A percentile compares a stretch with the other conserved stretches of the same genome.
Evolutionary conservation across 2,888 invertebrate species (phyloP).

Genomic region (Ectemnius continuus): DNA sequence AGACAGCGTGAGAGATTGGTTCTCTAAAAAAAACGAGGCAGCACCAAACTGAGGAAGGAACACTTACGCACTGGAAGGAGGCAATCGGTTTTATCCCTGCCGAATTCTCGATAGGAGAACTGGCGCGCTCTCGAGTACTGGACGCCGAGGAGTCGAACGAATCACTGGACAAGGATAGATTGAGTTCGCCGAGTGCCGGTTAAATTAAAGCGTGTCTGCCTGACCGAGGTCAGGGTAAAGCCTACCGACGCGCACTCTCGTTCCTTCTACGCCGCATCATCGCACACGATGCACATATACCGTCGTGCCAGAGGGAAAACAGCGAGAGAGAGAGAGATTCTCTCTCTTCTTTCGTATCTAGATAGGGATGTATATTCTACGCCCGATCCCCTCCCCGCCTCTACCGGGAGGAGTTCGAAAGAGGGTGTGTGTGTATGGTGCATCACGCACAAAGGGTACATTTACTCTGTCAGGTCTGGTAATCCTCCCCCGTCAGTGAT

Average conservation of each 20-base stretch:
- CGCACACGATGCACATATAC: constrained; percentile 14
- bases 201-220: constrained; percentile 58
- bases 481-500: too few species aligned
- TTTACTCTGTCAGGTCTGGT: too few species aligned
- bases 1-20: too few species aligned
- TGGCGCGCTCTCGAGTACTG: constrained; percentile 28
- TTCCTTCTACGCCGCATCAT: constrained; percentile 50
- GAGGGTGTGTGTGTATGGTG: too few species aligned
- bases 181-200: constrained; percentile 50
- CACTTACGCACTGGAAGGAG: constrained; percentile 45
- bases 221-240: constrained; percentile 63
- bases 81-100: constrained; percentile 9
- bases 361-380: neutral
- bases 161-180: constrained; percentile 55
- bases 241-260: constrained; percentile 56
- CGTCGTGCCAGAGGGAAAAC: too few species aligned
- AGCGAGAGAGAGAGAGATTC: too few species aligned
- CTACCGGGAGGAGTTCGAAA: too few species aligned
- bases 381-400: neutral
- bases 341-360: neutral
- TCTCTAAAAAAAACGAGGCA: too few species aligned
- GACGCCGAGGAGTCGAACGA: constrained; percentile 29
- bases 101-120: neutral
- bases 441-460: too few species aligned
- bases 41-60: neutral